phyloP scores from a whole-genome alignment of 2,113 vertebrate species.

The Sardina pilchardus region DNA sequence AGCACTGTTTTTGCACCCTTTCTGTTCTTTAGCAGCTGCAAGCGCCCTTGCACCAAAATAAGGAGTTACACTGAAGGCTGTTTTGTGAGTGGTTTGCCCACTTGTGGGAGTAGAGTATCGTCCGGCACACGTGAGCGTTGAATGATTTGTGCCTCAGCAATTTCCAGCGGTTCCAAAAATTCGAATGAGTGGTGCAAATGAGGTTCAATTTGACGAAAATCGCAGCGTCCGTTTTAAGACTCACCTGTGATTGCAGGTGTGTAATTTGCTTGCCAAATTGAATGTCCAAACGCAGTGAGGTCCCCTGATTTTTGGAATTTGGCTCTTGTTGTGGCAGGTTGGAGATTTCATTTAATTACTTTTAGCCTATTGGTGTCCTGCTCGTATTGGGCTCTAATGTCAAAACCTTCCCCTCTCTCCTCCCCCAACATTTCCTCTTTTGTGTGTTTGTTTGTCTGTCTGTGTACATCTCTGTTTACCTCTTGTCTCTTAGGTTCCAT shows the following conservation, averaged over 20 bases:
- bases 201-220: neutral
- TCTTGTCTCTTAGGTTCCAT: slow-evolving; percentile 55
- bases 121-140: neutral
- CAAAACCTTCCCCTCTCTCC: neutral
- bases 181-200: neutral
- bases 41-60: neutral
- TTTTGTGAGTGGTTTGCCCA: neutral
- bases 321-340: neutral
- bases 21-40: slow-evolving; percentile 31
- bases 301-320: neutral
- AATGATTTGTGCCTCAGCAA: neutral
- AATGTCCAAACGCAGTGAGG: neutral
- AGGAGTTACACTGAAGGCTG: neutral
- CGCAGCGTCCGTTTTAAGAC: neutral
- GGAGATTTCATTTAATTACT: neutral
- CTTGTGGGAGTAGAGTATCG: neutral
- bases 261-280: neutral
- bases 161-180: neutral
- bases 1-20: slow-evolving; percentile 41
- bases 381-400: neutral
- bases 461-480: slow-evolving; percentile 19
- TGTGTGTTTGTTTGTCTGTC: slow-evolving; percentile 5
- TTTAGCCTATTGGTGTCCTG: neutral
- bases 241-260: neutral
- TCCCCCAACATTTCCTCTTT: neutral